Percentiles rank a stretch among this genome's conserved stretches.
phyloP scores from a whole-genome alignment of 2,797 vertebrate species.

The Poecile montanus region DNA sequence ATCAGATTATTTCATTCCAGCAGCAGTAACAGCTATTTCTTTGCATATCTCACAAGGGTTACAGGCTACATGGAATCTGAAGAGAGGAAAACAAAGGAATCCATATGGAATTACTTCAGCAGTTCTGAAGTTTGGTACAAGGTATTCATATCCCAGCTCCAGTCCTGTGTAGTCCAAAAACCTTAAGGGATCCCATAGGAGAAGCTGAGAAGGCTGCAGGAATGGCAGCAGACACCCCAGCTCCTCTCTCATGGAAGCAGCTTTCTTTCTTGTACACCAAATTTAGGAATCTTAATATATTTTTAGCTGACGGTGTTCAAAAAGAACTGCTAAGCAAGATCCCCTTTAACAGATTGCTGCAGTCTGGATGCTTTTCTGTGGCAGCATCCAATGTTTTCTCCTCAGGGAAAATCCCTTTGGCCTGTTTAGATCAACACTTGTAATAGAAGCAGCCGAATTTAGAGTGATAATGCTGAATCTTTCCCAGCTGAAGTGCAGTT shows the following conservation, averaged over 20 bases:
- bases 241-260: neutral
- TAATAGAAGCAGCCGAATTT: neutral
- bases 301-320: neutral
- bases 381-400: neutral
- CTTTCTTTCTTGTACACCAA: neutral
- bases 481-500: neutral
- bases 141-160: neutral
- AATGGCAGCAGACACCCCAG: neutral
- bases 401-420: neutral
- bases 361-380: neutral
- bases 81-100: neutral
- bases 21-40: neutral
- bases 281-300: neutral
- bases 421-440: neutral
- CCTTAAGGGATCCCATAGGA: neutral
- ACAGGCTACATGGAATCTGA: neutral
- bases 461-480: neutral
- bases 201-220: neutral
- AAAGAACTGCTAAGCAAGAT: neutral
- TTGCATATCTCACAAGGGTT: neutral
- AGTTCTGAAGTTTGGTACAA: neutral
- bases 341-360: neutral
- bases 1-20: constrained; percentile 15
- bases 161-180: neutral
- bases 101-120: neutral